Evolutionary conservation across 2,113 vertebrate species (phyloP).

Genomic region (Tautogolabrus adspersus): DNA sequence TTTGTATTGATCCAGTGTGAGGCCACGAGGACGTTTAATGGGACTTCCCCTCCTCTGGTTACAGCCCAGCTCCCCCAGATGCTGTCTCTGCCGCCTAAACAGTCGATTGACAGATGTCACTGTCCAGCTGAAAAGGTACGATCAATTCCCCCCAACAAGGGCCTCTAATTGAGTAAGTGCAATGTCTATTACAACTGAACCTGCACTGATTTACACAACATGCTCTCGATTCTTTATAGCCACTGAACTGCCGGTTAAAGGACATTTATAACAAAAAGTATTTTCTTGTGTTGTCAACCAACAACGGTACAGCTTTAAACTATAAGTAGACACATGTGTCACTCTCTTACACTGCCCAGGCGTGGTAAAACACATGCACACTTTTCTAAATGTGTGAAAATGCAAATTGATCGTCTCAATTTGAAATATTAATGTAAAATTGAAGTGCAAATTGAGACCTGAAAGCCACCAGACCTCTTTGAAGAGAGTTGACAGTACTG

Average conservation of each 20-base stretch:
- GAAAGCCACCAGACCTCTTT: slow-evolving; percentile 9
- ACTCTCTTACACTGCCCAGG: neutral
- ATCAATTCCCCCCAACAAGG: slow-evolving; percentile 61
- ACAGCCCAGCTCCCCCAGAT: slow-evolving; percentile 79
- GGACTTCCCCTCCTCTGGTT: slow-evolving; percentile 77
- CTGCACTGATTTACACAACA: slow-evolving; percentile 43
- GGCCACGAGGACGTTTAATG: slow-evolving; percentile 76
- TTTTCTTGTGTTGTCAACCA: slow-evolving; percentile 46
- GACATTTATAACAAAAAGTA: slow-evolving; percentile 53
- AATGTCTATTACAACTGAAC: slow-evolving; percentile 56
- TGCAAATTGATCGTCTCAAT: slow-evolving; percentile 1
- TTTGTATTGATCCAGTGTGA: slow-evolving; percentile 86
- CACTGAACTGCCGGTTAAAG: slow-evolving; percentile 64
- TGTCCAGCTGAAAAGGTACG: slow-evolving; percentile 91
- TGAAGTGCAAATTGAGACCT: slow-evolving; percentile 44
- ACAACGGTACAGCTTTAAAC: slow-evolving; percentile 7
- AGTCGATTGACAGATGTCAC: slow-evolving; percentile 85
- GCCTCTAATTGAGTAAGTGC: slow-evolving; percentile 61
- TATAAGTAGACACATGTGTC: slow-evolving; percentile 19
- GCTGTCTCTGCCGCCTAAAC: slow-evolving; percentile 78
- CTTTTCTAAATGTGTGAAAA: slow-evolving; percentile 19
- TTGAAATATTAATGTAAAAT: slow-evolving; percentile 26
- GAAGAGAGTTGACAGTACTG: slow-evolving; percentile 15
- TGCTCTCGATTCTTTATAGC: slow-evolving; percentile 45
- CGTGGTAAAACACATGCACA: neutral